Percentiles rank a stretch among this genome's conserved stretches.
phyloP scores from a whole-genome alignment of 2,113 vertebrate genomes.

The Corythornis madagascariensis region DNA sequence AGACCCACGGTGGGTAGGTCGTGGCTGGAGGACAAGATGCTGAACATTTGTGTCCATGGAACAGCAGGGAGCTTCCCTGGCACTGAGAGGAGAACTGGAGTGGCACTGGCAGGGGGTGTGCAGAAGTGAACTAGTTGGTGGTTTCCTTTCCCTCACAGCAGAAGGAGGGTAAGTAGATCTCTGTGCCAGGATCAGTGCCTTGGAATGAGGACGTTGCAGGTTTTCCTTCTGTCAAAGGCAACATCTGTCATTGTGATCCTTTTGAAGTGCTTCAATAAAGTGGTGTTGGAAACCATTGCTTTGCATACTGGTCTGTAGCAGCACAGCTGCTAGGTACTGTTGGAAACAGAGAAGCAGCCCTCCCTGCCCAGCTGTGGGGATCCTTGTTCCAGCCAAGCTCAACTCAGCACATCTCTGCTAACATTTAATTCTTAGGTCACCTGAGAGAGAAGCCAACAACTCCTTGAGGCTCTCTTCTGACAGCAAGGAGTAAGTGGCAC shows the following conservation, averaged over 20 bases:
- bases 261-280: constrained; percentile 69
- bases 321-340: not conserved
- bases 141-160: not conserved
- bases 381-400: not conserved
- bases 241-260: constrained; percentile 54
- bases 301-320: constrained; percentile 6
- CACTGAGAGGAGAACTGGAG: not conserved
- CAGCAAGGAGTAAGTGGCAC: too few relatives aligned
- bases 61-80: accelerated
- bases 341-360: not conserved
- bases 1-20: not conserved
- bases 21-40: not conserved
- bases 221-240: constrained; percentile 59
- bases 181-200: constrained; percentile 67
- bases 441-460: not conserved
- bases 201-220: constrained; percentile 36
- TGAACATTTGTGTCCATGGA: not conserved
- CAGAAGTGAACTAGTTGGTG: not conserved
- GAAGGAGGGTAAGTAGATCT: constrained; percentile 59
- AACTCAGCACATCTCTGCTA: not conserved
- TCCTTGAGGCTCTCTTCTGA: not conserved
- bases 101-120: not conserved
- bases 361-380: not conserved
- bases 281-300: constrained; percentile 26
- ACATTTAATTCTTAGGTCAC: not conserved